Evolutionary conservation across 2,113 vertebrate genomes (phyloP).

Genomic region (Chinchilla lanigera): DNA sequence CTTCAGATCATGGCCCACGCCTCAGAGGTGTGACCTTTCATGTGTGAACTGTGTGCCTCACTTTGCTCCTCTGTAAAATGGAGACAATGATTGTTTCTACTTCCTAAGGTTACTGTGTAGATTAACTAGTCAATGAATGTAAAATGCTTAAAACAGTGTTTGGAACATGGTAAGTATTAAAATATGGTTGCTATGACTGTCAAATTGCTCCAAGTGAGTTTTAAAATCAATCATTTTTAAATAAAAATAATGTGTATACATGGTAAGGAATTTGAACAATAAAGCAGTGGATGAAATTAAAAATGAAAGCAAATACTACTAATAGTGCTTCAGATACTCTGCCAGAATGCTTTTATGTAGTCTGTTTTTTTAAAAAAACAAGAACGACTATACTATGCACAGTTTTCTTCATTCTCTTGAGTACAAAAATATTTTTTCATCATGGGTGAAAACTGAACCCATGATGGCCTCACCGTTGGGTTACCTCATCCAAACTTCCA

Average conservation of each 20-base stretch:
- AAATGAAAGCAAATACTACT: neutral
- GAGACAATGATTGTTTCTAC: neutral
- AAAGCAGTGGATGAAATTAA: neutral
- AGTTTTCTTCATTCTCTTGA: neutral
- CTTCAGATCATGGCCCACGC: neutral
- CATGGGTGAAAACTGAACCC: neutral
- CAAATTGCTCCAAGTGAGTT: neutral
- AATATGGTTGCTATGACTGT: neutral
- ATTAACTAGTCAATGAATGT: neutral
- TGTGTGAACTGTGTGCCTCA: neutral
- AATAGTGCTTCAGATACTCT: neutral
- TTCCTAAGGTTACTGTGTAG: neutral
- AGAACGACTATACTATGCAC: neutral
- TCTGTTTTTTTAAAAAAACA: neutral
- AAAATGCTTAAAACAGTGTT: neutral
- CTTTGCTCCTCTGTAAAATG: conserved; percentile 7
- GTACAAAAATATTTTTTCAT: neutral
- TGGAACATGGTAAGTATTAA: neutral
- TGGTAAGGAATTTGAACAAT: neutral
- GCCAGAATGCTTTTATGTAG: neutral
- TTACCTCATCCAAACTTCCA: neutral
- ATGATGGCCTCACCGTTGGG: neutral
- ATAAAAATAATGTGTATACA: neutral
- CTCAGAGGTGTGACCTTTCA: rapidly evolving
- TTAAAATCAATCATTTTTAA: neutral